These are phyloP conservation scores for Brachionus rotundiformis DNA, from an alignment of 1,140 invertebrate species.

Conservation along the genomic window DNA sequence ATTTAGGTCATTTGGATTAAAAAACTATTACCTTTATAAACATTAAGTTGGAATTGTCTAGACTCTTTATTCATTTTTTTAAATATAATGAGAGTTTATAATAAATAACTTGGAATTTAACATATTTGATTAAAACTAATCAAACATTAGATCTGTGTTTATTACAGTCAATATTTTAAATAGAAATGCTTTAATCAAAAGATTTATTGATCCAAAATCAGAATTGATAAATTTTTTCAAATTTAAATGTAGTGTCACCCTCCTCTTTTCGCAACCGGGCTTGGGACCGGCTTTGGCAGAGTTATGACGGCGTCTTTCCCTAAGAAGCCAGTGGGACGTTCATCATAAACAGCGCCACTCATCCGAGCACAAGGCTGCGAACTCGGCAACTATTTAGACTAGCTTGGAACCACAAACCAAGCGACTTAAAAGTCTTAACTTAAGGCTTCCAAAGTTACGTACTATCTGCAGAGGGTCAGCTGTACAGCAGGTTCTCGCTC, in stretches of 20 bases:
- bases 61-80: constrained; percentile 13
- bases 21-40: constrained; percentile 1
- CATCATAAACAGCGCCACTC: background rate
- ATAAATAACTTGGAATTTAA: too few relatives aligned
- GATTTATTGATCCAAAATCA: too few relatives aligned
- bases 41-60: background rate
- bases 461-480: too few relatives aligned
- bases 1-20: background rate
- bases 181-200: too few relatives aligned
- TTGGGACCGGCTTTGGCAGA: background rate
- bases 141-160: too few relatives aligned
- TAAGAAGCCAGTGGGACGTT: background rate
- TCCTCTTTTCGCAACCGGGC: background rate
- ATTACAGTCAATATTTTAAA: too few relatives aligned
- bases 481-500: too few relatives aligned
- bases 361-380: background rate
- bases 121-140: background rate
- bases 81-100: too few relatives aligned
- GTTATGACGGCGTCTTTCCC: background rate
- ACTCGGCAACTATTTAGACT: background rate
- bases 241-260: too few relatives aligned
- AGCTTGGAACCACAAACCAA: background rate
- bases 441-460: too few relatives aligned
- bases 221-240: too few relatives aligned
- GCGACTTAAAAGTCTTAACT: too few relatives aligned